phyloP scores from a whole-genome alignment of 2,888 invertebrate species.

The Phorcus lineatus region DNA sequence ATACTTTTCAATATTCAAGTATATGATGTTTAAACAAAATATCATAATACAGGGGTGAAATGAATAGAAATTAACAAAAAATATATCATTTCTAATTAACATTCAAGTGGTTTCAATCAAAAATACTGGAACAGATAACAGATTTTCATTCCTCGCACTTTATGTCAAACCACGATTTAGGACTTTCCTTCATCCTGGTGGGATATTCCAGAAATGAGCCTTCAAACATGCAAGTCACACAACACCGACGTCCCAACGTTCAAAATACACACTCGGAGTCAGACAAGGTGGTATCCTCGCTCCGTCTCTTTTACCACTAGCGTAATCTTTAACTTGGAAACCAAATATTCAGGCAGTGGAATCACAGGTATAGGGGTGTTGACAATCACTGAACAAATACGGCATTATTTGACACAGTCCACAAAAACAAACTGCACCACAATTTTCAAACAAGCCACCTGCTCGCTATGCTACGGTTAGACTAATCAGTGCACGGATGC shows the following conservation, averaged over 20 bases:
- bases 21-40: no score
- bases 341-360: not conserved
- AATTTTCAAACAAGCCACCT: no score
- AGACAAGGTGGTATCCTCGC: not conserved
- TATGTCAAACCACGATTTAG: no score
- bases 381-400: not conserved
- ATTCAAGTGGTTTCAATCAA: no score
- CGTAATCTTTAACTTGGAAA: constrained; percentile 3
- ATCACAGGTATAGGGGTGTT: not conserved
- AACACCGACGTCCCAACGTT: not conserved
- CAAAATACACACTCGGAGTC: not conserved
- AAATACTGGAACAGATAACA: no score
- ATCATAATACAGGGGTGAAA: not conserved
- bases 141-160: no score
- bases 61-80: not conserved
- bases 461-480: no score
- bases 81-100: no score
- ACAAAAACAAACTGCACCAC: no score
- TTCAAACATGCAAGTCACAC: not conserved
- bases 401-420: no score
- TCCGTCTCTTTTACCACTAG: not conserved
- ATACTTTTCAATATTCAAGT: no score
- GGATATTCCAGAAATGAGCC: not conserved
- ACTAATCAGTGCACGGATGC: no score
- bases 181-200: not conserved